phyloP scores from a whole-genome alignment of 2,888 invertebrate species.

The Eubasilissa splendida region DNA sequence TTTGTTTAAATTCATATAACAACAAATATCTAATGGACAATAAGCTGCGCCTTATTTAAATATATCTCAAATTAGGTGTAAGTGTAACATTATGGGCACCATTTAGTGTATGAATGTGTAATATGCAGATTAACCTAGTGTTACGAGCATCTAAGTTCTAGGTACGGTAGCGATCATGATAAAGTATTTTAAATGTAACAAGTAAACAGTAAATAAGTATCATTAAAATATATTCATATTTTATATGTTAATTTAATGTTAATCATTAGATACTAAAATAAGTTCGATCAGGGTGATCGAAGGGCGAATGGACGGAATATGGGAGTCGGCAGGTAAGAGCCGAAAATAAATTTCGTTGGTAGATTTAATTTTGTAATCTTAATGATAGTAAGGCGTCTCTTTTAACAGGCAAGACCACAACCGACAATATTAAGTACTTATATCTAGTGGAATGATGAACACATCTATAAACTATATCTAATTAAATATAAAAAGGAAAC shows the following conservation, averaged over 20 bases:
- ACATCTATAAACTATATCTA: conserved; percentile 51
- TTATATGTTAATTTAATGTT: conserved; percentile 51
- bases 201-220: conserved; percentile 56
- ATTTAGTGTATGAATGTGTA: not conserved
- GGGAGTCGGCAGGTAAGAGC: conserved; percentile 41
- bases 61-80: not conserved
- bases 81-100: conserved; percentile 2
- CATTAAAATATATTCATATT: conserved; percentile 54
- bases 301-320: conserved; percentile 58
- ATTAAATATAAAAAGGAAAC: conserved; percentile 27
- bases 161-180: conserved; percentile 58
- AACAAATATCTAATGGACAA: not conserved
- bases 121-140: conserved; percentile 43
- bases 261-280: conserved; percentile 51
- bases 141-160: conserved; percentile 56
- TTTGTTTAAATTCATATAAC: not conserved
- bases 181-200: conserved; percentile 58
- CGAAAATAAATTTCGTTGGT: conserved; percentile 57
- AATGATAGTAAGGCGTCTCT: conserved; percentile 62
- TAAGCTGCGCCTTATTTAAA: not conserved
- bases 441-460: conserved; percentile 68
- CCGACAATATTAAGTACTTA: conserved; percentile 74
- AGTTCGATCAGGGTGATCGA: conserved; percentile 54
- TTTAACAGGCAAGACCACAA: conserved; percentile 74
- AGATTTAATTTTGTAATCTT: conserved; percentile 55